Conservation (phyloP, 2,888 invertebrate species). For the Drosophila koepferae region DNA sequence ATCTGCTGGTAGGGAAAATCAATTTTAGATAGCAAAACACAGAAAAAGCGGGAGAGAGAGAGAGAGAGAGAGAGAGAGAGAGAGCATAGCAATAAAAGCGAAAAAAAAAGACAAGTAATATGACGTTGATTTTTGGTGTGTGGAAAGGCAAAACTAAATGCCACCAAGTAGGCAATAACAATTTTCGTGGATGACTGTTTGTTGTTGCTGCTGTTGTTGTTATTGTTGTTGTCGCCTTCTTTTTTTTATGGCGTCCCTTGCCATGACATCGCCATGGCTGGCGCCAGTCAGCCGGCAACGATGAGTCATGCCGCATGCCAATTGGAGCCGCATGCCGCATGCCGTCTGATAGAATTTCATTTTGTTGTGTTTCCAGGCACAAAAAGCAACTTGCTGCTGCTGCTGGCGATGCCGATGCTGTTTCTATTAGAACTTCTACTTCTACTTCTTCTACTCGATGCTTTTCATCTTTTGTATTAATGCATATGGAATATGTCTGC, state of each 20-base stretch:
- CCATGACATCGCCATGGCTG: conserved; percentile 61
- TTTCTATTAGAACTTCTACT: neutral
- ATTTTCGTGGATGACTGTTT: conserved; percentile 48
- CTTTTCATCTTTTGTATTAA: conserved; percentile 5
- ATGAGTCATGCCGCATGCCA: conserved; percentile 63
- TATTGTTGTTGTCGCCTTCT: conserved; percentile 22
- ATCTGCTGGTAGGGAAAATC: conserved; percentile 47
- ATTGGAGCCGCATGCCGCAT: conserved; percentile 11
- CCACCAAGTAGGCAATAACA: conserved; percentile 73
- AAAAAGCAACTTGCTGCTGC: conserved; percentile 1
- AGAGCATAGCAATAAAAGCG: conserved; percentile 39
- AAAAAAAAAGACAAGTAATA: conserved; percentile 56
- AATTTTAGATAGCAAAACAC: conserved; percentile 28
- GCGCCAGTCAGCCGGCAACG: conserved; percentile 70
- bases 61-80: neutral
- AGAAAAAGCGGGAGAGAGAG: neutral
- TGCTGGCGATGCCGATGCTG: neutral
- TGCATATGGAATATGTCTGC: conserved; percentile 49
- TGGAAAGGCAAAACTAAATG: conserved; percentile 50
- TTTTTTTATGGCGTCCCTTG: conserved; percentile 49
- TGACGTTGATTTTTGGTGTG: conserved; percentile 60
- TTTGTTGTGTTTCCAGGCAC: conserved; percentile 26
- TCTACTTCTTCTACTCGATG: neutral
- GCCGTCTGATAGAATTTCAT: conserved; percentile 57
- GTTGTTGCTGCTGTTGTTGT: conserved; percentile 23